Evolutionary conservation across 2,888 invertebrate genomes (phyloP).

Genomic region (Furcula furcula): DNA sequence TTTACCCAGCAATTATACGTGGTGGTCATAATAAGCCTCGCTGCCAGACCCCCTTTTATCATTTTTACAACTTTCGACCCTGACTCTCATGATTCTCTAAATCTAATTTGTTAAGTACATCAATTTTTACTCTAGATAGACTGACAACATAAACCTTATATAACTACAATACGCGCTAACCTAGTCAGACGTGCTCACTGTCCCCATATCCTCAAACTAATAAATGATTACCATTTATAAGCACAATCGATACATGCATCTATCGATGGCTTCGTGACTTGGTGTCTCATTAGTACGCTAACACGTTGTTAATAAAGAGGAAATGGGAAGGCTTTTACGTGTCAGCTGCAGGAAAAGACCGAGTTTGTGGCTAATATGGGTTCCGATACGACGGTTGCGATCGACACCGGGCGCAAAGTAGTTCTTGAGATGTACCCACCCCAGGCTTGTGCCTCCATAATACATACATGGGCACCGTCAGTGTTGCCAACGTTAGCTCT

Average conservation of each 20-base stretch:
- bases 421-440: too few relatives aligned
- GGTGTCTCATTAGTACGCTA: constrained; percentile 64
- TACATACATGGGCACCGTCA: too few relatives aligned
- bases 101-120: too few relatives aligned
- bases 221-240: constrained; percentile 33
- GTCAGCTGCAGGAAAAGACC: constrained; percentile 61
- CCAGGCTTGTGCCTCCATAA: too few relatives aligned
- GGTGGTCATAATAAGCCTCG: too few relatives aligned
- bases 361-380: constrained; percentile 1
- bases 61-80: too few relatives aligned
- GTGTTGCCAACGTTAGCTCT: too few relatives aligned
- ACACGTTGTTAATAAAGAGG: constrained; percentile 69
- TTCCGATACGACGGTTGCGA: not conserved
- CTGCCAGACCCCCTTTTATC: too few relatives aligned
- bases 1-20: too few relatives aligned
- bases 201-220: constrained; percentile 18
- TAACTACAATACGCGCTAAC: constrained; percentile 4
- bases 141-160: constrained; percentile 2
- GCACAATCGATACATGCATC: constrained; percentile 21
- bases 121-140: too few relatives aligned
- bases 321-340: constrained; percentile 53
- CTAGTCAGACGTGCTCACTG: constrained; percentile 7
- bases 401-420: too few relatives aligned
- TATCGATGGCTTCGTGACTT: constrained; percentile 49
- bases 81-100: too few relatives aligned